These are phyloP conservation scores for Hyles euphorbiae DNA, from an alignment of 1,140 invertebrate genomes.

Conservation along the genomic window DNA sequence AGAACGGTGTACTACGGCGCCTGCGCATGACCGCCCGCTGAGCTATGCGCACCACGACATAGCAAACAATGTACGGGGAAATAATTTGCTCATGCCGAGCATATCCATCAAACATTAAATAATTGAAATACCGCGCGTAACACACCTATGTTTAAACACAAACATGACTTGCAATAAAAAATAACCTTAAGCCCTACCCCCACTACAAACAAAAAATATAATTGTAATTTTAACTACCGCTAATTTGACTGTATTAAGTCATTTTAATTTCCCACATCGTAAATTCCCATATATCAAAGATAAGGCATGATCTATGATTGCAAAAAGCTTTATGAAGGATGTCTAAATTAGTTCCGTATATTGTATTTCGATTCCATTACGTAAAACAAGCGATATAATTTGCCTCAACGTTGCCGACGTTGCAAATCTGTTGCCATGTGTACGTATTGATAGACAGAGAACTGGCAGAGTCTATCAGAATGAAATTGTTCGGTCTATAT, in stretches of 20 bases:
- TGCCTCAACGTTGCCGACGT: slow-evolving; percentile 11
- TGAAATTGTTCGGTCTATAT: slow-evolving; percentile 47
- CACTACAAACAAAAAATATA: too few species aligned
- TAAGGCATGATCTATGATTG: too few species aligned
- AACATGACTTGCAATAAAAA: too few species aligned
- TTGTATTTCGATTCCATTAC: slow-evolving; percentile 27
- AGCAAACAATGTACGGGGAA: slow-evolving; percentile 23
- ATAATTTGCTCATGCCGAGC: slow-evolving; percentile 19
- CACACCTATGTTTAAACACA: too few species aligned
- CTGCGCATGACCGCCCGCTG: slow-evolving; percentile 59
- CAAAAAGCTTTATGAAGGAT: too few species aligned
- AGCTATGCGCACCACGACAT: slow-evolving; percentile 32
- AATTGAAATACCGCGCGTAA: neutral
- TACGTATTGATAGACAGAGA: slow-evolving; percentile 2
- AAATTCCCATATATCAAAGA: too few species aligned
- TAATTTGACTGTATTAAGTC: too few species aligned
- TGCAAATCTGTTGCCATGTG: slow-evolving; percentile 33
- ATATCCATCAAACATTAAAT: neutral
- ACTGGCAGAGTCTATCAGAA: slow-evolving; percentile 14
- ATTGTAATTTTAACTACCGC: too few species aligned
- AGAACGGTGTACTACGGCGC: slow-evolving; percentile 61
- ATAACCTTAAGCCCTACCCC: too few species aligned
- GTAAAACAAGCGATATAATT: slow-evolving; percentile 41
- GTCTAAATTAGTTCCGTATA: too few species aligned
- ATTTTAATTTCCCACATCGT: too few species aligned